Conservation (phyloP, 2,113 vertebrate genomes). For the Hippolais icterina region DNA sequence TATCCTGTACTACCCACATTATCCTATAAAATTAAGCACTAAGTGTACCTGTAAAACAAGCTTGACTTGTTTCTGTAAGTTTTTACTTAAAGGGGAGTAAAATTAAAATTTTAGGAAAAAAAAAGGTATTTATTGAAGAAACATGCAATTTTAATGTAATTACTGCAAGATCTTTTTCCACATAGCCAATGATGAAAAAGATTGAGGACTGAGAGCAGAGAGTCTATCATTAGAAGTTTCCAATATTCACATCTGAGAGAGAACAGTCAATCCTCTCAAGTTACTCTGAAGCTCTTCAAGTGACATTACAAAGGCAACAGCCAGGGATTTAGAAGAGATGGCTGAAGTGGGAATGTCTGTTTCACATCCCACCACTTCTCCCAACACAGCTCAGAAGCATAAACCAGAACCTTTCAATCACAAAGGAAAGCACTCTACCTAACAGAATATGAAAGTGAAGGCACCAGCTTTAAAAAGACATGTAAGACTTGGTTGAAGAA, state of each 20-base stretch:
- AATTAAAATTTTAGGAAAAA: background rate
- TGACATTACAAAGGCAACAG: background rate
- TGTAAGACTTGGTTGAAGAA: background rate
- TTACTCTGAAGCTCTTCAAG: conserved; percentile 17
- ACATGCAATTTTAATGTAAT: background rate
- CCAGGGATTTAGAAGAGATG: background rate
- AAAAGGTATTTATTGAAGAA: background rate
- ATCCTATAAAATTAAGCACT: background rate
- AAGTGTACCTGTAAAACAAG: background rate
- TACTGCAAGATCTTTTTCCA: background rate
- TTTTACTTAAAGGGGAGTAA: background rate
- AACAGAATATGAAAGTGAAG: background rate
- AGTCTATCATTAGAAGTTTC: background rate
- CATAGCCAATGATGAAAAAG: background rate
- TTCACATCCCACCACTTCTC: background rate
- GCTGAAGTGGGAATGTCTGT: background rate
- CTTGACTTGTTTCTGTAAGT: background rate
- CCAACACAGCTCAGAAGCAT: background rate
- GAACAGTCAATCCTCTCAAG: background rate
- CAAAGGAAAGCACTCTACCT: background rate
- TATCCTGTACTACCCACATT: background rate
- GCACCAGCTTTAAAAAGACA: background rate
- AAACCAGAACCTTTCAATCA: background rate
- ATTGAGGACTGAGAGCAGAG: background rate
- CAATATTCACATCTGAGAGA: background rate